Evolutionary conservation across 2,797 vertebrate genomes (phyloP).

Genomic region (Catamblyrhynchus diadema): DNA sequence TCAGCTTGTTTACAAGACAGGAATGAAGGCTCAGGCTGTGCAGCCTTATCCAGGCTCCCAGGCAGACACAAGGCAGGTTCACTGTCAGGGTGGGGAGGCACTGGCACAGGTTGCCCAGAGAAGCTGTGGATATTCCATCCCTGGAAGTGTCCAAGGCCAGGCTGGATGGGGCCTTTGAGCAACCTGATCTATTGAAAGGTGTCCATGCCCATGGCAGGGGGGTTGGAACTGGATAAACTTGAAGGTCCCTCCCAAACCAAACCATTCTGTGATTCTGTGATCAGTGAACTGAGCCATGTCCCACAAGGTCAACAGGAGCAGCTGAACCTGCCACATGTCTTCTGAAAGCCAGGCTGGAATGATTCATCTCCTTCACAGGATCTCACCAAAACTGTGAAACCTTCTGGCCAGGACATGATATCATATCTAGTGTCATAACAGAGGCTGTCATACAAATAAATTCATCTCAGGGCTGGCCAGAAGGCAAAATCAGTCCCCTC

Average conservation of each 20-base stretch:
- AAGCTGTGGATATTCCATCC: background rate
- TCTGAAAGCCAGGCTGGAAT: background rate
- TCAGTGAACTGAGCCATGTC: fast-evolving
- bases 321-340: background rate
- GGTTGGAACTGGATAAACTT: background rate
- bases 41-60: background rate
- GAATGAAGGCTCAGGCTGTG: background rate
- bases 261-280: background rate
- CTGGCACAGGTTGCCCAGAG: background rate
- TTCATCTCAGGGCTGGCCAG: background rate
- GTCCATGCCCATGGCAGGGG: background rate
- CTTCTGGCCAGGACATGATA: background rate
- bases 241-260: background rate
- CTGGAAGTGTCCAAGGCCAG: background rate
- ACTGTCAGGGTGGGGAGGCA: fast-evolving
- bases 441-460: background rate
- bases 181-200: background rate
- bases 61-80: background rate
- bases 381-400: background rate
- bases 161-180: background rate
- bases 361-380: background rate
- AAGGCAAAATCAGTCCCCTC: background rate
- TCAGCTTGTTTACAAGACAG: background rate
- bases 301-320: background rate
- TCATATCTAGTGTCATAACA: background rate